Evolutionary conservation across 2,797 vertebrate genomes (phyloP).

Genomic region (Chiropotes sagulatus): DNA sequence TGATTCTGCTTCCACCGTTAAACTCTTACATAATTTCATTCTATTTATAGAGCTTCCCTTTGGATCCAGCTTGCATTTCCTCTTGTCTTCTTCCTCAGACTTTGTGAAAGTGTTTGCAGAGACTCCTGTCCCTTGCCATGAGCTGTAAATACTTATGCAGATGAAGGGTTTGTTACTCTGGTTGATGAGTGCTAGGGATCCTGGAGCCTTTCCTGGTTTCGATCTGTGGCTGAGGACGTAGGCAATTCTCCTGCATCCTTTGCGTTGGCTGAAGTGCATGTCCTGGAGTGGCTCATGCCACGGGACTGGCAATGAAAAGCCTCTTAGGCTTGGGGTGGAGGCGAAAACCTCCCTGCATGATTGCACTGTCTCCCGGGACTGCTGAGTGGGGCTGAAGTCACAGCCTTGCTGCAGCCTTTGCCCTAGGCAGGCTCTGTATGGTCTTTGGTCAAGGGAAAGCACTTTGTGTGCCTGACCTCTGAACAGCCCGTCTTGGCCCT

Average conservation of each 20-base stretch:
- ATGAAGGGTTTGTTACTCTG: slow-evolving; percentile 54
- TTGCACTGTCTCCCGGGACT: slow-evolving; percentile 58
- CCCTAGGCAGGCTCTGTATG: background rate
- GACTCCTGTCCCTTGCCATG: slow-evolving; percentile 1
- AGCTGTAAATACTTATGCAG: slow-evolving; percentile 62
- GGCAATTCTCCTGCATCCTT: background rate
- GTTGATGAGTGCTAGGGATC: slow-evolving; percentile 9
- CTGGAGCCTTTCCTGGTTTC: background rate
- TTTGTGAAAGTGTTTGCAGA: slow-evolving; percentile 59
- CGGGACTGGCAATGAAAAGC: slow-evolving; percentile 52
- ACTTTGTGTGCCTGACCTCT: background rate
- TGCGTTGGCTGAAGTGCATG: slow-evolving; percentile 49
- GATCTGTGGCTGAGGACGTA: background rate
- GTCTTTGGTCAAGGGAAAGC: background rate
- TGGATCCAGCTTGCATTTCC: background rate
- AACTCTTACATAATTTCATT: slow-evolving; percentile 71
- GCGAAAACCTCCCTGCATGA: slow-evolving; percentile 46
- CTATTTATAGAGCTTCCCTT: slow-evolving; percentile 64
- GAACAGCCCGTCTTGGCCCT: background rate
- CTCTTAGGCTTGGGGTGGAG: slow-evolving; percentile 31
- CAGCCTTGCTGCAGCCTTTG: slow-evolving; percentile 11
- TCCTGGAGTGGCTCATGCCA: slow-evolving; percentile 37
- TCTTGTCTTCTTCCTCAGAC: background rate
- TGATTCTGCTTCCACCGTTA: background rate
- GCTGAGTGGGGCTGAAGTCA: slow-evolving; percentile 6